phyloP scores from a whole-genome alignment of 2,797 vertebrate species.

The Thalassophryne amazonica region DNA sequence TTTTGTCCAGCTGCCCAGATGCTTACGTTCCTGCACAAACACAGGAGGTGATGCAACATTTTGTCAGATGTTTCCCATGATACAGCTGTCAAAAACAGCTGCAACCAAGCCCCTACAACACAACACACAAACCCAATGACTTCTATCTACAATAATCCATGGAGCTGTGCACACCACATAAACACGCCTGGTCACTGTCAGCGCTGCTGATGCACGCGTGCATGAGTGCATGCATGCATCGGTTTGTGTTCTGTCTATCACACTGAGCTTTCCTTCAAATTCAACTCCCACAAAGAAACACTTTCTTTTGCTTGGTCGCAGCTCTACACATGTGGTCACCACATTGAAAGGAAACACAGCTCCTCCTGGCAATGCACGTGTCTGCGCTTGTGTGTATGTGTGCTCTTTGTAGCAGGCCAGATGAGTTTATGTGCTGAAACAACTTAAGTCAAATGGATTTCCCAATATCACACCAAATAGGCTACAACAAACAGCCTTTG shows the following conservation, averaged over 20 bases:
- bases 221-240: background rate
- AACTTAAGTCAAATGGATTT: conserved; percentile 44
- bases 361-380: conserved; percentile 49
- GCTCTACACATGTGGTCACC: conserved; percentile 67
- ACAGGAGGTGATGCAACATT: conserved; percentile 65
- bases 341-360: conserved; percentile 71
- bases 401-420: conserved; percentile 45
- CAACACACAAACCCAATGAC: conserved; percentile 30
- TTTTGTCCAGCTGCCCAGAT: conserved; percentile 24
- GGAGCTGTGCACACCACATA: conserved; percentile 7
- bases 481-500: background rate
- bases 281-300: conserved; percentile 16
- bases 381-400: conserved; percentile 11
- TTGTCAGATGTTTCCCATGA: conserved; percentile 67
- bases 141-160: background rate
- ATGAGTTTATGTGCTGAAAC: conserved; percentile 56
- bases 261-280: conserved; percentile 12
- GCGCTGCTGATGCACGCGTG: conserved; percentile 1
- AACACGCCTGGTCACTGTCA: background rate
- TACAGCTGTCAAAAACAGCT: conserved; percentile 72
- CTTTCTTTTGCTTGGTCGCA: conserved; percentile 12
- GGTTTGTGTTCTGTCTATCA: background rate
- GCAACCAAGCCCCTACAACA: conserved; percentile 35
- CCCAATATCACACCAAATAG: conserved; percentile 32
- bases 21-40: conserved; percentile 8